phyloP scores from a whole-genome alignment of 2,888 invertebrate species.

The Tipula unca region DNA sequence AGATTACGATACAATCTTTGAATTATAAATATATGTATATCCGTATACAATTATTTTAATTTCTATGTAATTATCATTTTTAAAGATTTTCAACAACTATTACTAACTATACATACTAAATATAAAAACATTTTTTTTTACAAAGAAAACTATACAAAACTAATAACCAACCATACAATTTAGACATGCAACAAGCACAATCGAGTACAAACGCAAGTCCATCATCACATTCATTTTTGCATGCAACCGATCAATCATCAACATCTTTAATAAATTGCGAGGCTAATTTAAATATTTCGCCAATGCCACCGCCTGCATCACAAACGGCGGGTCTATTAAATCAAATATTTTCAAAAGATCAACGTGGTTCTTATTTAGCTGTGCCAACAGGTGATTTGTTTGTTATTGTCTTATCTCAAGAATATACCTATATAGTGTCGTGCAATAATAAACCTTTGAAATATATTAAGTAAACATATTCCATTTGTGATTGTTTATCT shows the following conservation, averaged over 20 bases:
- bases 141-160: neutral
- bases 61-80: neutral
- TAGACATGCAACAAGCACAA: conserved; percentile 30
- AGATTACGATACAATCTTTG: neutral
- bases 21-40: no score
- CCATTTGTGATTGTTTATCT: neutral
- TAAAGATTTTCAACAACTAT: neutral
- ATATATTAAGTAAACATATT: neutral
- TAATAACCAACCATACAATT: conserved; percentile 24
- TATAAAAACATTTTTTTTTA: conserved; percentile 25
- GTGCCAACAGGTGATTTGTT: conserved; percentile 47
- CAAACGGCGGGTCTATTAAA: conserved; percentile 48
- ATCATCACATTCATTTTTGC: conserved; percentile 34
- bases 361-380: conserved; percentile 53
- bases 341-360: conserved; percentile 42
- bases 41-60: neutral
- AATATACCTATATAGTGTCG: neutral
- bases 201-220: conserved; percentile 28
- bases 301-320: conserved; percentile 45
- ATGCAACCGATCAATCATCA: conserved; percentile 32
- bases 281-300: conserved; percentile 37
- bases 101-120: conserved; percentile 20
- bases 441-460: neutral
- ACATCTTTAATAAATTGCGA: conserved; percentile 24
- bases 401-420: neutral